Conservation (phyloP, 2,888 invertebrate genomes). For the Biston stratarius region DNA sequence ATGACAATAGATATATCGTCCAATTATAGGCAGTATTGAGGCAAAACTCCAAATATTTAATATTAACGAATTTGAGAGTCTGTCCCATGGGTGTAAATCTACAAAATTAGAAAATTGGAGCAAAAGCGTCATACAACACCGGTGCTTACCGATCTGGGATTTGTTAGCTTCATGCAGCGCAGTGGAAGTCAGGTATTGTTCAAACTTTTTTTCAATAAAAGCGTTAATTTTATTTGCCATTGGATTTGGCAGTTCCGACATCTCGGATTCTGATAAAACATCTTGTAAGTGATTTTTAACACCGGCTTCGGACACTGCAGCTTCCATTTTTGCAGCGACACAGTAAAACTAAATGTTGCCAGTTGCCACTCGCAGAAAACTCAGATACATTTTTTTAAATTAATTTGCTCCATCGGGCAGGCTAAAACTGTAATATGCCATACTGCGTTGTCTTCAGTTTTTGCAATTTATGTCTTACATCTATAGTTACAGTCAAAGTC, state of each 20-base stretch:
- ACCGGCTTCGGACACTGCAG: conserved; percentile 74
- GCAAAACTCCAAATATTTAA: neutral
- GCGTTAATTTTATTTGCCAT: conserved; percentile 87
- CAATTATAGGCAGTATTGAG: neutral
- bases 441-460: no score
- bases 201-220: conserved; percentile 86
- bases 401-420: no score
- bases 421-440: no score
- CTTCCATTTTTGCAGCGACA: conserved; percentile 75
- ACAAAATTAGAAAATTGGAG: conserved; percentile 9
- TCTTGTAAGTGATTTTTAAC: conserved; percentile 77
- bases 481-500: no score
- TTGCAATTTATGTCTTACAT: no score
- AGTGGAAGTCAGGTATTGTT: conserved; percentile 90
- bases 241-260: conserved; percentile 65
- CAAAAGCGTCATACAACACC: conserved; percentile 61
- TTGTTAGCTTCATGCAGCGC: conserved; percentile 90
- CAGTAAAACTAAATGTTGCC: neutral
- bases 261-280: conserved; percentile 77
- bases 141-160: conserved; percentile 87
- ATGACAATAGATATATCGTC: neutral
- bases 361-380: no score
- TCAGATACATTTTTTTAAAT: no score
- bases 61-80: neutral
- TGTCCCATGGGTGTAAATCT: conserved; percentile 10